These are phyloP conservation scores for Crocuta crocuta DNA, from an alignment of 2,113 vertebrate genomes.

Conservation along the genomic window DNA sequence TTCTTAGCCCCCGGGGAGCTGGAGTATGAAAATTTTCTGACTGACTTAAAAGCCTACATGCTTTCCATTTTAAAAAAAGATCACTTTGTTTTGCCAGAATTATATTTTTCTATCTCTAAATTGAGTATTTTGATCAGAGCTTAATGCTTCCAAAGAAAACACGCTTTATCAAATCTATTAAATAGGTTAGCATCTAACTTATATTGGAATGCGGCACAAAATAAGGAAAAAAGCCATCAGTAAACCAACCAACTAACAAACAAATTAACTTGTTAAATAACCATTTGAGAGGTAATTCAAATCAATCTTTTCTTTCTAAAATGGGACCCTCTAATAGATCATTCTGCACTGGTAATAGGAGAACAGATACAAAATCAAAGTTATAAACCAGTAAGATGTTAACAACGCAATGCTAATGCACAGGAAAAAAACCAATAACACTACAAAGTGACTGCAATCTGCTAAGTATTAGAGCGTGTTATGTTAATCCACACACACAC, in stretches of 20 bases:
- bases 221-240: not conserved
- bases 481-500: not conserved
- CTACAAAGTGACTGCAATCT: not conserved
- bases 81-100: not conserved
- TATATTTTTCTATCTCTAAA: not conserved
- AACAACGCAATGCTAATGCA: not conserved
- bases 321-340: not conserved
- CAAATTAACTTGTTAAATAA: conserved; percentile 4
- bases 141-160: not conserved
- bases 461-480: conserved; percentile 44
- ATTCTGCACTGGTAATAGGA: not conserved
- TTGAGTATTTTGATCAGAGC: not conserved
- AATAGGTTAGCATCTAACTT: not conserved
- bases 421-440: conserved; percentile 50
- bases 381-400: conserved; percentile 2
- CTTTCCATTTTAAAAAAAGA: not conserved
- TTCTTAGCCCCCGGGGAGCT: not conserved
- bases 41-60: not conserved
- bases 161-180: not conserved
- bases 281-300: conserved; percentile 36
- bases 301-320: conserved; percentile 30
- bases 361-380: not conserved
- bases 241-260: not conserved
- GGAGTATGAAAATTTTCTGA: not conserved
- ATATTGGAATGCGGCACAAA: not conserved